These are phyloP conservation scores for Scaptomyza caliginosa DNA, from an alignment of 2,888 invertebrate species.

Conservation along the genomic window DNA sequence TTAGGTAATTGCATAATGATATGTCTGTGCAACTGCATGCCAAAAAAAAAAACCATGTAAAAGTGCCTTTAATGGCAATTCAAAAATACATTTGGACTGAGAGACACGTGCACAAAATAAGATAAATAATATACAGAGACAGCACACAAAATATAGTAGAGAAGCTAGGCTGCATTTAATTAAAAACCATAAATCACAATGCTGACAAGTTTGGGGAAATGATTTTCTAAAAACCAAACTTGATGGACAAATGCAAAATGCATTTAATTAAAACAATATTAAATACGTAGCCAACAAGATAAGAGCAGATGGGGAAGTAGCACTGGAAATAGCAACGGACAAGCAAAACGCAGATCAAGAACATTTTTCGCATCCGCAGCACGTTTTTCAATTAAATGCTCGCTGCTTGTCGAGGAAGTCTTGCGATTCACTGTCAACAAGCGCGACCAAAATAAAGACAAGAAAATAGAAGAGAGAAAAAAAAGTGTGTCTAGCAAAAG, in stretches of 20 bases:
- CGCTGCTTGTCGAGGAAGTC: slow-evolving; percentile 43
- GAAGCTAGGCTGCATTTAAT: slow-evolving; percentile 56
- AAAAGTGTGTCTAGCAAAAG: background rate
- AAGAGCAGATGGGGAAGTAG: background rate
- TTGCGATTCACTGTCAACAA: slow-evolving; percentile 50
- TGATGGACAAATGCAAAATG: slow-evolving; percentile 40
- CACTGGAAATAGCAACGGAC: background rate
- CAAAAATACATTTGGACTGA: background rate
- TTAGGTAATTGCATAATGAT: slow-evolving; percentile 77
- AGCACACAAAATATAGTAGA: background rate
- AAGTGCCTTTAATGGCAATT: background rate
- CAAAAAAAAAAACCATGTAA: slow-evolving; percentile 23
- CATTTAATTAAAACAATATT: slow-evolving; percentile 43
- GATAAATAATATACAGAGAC: slow-evolving; percentile 31
- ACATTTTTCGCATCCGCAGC: slow-evolving; percentile 51
- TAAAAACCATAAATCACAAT: slow-evolving; percentile 69
- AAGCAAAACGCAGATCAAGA: slow-evolving; percentile 29
- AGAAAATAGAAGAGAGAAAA: background rate
- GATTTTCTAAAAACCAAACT: slow-evolving; percentile 24
- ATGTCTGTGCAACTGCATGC: slow-evolving; percentile 52
- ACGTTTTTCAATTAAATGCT: slow-evolving; percentile 82
- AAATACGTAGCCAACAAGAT: slow-evolving; percentile 15
- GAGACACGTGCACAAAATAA: slow-evolving; percentile 23
- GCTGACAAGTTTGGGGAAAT: slow-evolving; percentile 65
- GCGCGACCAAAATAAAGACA: slow-evolving; percentile 1